phyloP scores from a whole-genome alignment of 2,797 vertebrate species.

The Pseudochaenichthys georgianus region DNA sequence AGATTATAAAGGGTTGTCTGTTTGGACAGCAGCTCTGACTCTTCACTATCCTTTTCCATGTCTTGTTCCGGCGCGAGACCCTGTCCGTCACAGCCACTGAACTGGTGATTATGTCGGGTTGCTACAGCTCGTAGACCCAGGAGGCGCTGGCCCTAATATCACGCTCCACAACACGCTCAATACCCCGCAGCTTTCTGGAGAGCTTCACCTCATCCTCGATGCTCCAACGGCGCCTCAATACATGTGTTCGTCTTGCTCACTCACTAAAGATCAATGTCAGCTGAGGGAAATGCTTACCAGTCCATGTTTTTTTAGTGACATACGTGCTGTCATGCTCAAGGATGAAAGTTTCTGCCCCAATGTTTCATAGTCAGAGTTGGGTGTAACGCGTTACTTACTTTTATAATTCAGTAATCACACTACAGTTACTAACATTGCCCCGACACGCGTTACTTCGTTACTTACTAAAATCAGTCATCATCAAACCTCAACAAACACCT shows the following conservation, averaged over 20 bases:
- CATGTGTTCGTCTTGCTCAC: conserved; percentile 45
- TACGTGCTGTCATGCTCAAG: conserved; percentile 13
- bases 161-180: conserved; percentile 65
- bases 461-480: too few species aligned
- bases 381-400: too few species aligned
- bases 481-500: too few species aligned
- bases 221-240: conserved; percentile 31
- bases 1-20: conserved; percentile 11
- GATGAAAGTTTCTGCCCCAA: background rate
- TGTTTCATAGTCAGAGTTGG: background rate
- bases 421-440: too few species aligned
- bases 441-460: too few species aligned
- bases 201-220: conserved; percentile 35
- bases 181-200: conserved; percentile 49
- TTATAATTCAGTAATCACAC: too few species aligned
- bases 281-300: conserved; percentile 37
- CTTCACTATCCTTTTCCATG: conserved; percentile 12
- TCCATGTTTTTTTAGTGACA: conserved; percentile 19
- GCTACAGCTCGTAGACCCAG: conserved; percentile 32
- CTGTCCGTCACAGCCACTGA: conserved; percentile 52
- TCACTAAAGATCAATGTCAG: conserved; percentile 53
- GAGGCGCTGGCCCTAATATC: conserved; percentile 64
- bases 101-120: conserved; percentile 35
- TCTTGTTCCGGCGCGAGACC: conserved; percentile 40
- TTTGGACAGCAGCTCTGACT: conserved; percentile 24